Percentiles rank a stretch among this genome's conserved stretches.
These are phyloP conservation scores for Sesia bembeciformis DNA, from an alignment of 2,888 invertebrate genomes.

Conservation along the genomic window DNA sequence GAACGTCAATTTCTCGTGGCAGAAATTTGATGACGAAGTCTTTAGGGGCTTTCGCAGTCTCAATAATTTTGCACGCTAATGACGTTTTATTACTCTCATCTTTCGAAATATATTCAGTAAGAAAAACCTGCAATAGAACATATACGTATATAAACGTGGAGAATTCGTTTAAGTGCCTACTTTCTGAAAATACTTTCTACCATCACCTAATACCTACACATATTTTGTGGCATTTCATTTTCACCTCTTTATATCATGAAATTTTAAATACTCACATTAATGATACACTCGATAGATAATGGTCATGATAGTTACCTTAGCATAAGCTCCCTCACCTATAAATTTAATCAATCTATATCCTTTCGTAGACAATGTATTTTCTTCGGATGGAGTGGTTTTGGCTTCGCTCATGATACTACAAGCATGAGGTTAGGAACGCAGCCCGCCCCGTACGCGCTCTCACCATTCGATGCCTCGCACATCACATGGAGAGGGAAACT, in stretches of 20 bases:
- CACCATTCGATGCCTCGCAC: conserved; percentile 16
- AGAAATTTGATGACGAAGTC: conserved; percentile 88
- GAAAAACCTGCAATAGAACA: conserved; percentile 39
- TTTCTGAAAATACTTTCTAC: no score
- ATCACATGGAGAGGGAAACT: conserved; percentile 24
- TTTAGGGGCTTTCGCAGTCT: conserved; percentile 81
- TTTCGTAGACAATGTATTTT: conserved; percentile 57
- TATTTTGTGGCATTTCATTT: no score
- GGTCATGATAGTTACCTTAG: conserved; percentile 74
- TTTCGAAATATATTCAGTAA: conserved; percentile 47
- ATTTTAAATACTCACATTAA: no score
- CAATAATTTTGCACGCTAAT: conserved; percentile 84
- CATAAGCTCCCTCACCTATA: conserved; percentile 85
- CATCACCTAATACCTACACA: background rate
- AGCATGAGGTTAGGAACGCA: conserved; percentile 26
- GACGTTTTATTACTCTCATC: conserved; percentile 32
- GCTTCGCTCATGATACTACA: conserved; percentile 58
- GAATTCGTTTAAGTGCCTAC: no score
- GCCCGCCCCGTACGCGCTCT: conserved; percentile 23
- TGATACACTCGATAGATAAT: background rate
- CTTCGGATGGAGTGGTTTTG: conserved; percentile 59
- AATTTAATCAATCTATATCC: conserved; percentile 78
- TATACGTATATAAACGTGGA: no score
- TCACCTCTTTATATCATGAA: no score
- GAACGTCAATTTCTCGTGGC: conserved; percentile 86